These are phyloP conservation scores for Drosophila infuscata DNA, from an alignment of 2,888 invertebrate genomes.

Conservation along the genomic window DNA sequence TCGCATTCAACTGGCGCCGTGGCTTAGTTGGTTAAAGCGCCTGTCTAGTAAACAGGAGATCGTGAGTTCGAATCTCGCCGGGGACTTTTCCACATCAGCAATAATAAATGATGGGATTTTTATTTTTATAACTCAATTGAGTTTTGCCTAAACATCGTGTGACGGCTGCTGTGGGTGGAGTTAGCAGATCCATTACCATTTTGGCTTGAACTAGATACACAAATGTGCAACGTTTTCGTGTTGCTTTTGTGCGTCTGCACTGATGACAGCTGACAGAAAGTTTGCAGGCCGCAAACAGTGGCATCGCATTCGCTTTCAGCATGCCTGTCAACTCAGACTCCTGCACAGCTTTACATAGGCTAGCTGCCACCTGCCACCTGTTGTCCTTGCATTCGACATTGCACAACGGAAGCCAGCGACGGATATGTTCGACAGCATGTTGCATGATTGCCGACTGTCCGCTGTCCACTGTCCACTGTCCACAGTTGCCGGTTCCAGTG, in stretches of 20 bases:
- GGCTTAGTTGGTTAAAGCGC: constrained; percentile 85
- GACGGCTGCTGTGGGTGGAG: constrained; percentile 10
- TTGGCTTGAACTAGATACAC: constrained; percentile 11
- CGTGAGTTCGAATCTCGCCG: constrained; percentile 89
- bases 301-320: constrained; percentile 40
- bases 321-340: constrained; percentile 18
- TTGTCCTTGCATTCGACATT: constrained; percentile 66
- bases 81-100: constrained; percentile 30
- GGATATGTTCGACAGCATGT: constrained; percentile 83
- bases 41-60: constrained; percentile 92
- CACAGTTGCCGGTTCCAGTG: constrained; percentile 21
- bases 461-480: constrained; percentile 29
- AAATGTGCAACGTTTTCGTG: constrained; percentile 19
- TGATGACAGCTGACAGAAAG: constrained; percentile 79
- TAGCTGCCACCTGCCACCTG: constrained; percentile 67
- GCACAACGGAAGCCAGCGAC: constrained; percentile 67
- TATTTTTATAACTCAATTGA: neutral
- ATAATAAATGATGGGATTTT: neutral
- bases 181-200: constrained; percentile 13
- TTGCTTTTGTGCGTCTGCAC: constrained; percentile 68
- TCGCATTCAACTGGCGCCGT: constrained; percentile 76
- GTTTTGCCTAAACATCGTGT: neutral
- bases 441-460: constrained; percentile 53
- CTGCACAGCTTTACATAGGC: constrained; percentile 1
- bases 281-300: constrained; percentile 65